phyloP scores from a whole-genome alignment of 2,888 invertebrate species.

The Torymus auratus region DNA sequence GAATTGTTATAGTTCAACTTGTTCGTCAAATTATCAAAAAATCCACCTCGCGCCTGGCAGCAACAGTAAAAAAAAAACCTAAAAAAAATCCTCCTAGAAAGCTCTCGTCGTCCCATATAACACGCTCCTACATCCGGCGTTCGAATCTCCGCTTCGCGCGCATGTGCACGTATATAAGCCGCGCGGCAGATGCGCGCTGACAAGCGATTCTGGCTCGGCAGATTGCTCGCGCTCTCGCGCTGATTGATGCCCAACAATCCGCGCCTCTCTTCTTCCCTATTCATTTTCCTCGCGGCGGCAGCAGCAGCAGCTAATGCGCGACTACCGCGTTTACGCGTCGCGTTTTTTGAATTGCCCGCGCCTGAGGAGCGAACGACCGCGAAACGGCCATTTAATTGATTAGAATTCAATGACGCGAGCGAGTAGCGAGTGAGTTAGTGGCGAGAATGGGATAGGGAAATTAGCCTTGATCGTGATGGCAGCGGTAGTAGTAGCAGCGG shows the following conservation, averaged over 20 bases:
- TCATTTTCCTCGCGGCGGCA: neutral
- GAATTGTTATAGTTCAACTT: no score
- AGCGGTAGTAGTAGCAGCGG: no score
- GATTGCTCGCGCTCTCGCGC: constrained; percentile 34
- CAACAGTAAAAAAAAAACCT: neutral
- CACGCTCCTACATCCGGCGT: constrained; percentile 21
- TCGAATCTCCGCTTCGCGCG: neutral
- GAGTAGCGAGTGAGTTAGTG: neutral
- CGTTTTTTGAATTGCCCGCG: neutral
- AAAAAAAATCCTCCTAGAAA: constrained; percentile 9
- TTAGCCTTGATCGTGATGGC: no score
- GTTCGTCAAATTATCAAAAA: no score
- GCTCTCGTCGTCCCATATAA: constrained; percentile 1
- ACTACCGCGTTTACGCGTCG: constrained; percentile 61
- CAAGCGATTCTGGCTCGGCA: constrained; percentile 43
- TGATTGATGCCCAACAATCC: constrained; percentile 44
- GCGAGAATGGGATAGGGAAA: no score
- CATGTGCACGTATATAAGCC: neutral
- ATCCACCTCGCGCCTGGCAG: no score
- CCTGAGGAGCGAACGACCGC: constrained; percentile 17
- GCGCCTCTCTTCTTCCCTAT: constrained; percentile 2
- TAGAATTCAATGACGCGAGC: constrained; percentile 38
- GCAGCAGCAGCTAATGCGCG: constrained; percentile 7
- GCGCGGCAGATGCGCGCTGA: constrained; percentile 44
- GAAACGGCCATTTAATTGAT: constrained; percentile 56